phyloP scores from a whole-genome alignment of 2,888 invertebrate species.

The Mechanitis mazaeus region DNA sequence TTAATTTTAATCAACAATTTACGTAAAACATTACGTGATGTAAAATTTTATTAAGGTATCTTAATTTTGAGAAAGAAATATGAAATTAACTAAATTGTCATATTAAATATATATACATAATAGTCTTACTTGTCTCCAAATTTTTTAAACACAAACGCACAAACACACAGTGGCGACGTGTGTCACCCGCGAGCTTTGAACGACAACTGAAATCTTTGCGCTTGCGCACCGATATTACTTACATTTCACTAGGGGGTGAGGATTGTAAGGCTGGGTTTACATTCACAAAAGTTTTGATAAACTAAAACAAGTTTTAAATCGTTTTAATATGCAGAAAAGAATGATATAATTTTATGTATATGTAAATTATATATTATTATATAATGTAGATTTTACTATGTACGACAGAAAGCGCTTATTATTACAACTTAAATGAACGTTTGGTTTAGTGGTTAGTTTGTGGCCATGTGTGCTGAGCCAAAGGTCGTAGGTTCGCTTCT shows the following conservation, averaged over 20 bases:
- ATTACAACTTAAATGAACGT: too few species aligned
- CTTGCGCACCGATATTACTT: slow-evolving; percentile 17
- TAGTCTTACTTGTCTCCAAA: slow-evolving; percentile 13
- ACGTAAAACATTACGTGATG: too few species aligned
- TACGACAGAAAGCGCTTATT: too few species aligned
- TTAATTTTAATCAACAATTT: too few species aligned
- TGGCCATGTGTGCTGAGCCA: too few species aligned
- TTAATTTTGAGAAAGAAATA: background rate
- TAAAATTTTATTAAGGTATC: too few species aligned
- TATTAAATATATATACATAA: background rate
- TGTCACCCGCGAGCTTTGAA: slow-evolving; percentile 20
- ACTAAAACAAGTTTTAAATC: slow-evolving; percentile 3
- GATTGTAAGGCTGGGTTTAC: background rate
- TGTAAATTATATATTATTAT: too few species aligned
- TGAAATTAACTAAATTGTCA: background rate
- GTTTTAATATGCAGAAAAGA: background rate
- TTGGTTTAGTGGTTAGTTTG: too few species aligned
- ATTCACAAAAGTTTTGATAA: background rate
- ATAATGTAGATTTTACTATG: too few species aligned
- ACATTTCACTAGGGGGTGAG: slow-evolving; percentile 1
- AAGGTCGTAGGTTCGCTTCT: too few species aligned
- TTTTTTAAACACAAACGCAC: slow-evolving; percentile 20
- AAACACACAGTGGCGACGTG: slow-evolving; percentile 18
- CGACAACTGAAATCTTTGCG: slow-evolving; percentile 21
- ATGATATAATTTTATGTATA: too few species aligned